Evolutionary conservation across 2,888 invertebrate genomes (phyloP).

Genomic region (Aspidapion aeneum): DNA sequence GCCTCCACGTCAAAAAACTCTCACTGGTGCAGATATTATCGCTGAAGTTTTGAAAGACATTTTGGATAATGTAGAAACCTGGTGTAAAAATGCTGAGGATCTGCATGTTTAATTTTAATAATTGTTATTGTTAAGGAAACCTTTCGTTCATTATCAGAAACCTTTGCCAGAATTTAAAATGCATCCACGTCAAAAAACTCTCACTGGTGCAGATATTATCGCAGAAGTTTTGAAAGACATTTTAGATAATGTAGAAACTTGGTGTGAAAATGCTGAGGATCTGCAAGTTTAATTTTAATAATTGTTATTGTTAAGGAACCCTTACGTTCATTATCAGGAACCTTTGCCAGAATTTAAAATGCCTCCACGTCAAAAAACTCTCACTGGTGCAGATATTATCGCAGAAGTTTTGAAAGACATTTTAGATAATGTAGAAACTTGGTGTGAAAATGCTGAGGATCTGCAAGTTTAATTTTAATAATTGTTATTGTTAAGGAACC

Average conservation of each 20-base stretch:
- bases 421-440: constrained; percentile 22
- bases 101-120: not conserved
- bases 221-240: constrained; percentile 21
- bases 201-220: constrained; percentile 20
- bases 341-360: constrained; percentile 35
- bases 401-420: constrained; percentile 21
- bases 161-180: constrained; percentile 35
- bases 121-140: too few species aligned
- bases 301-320: constrained; percentile 48
- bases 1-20: constrained; percentile 17
- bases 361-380: constrained; percentile 17
- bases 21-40: constrained; percentile 20
- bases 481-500: too few species aligned
- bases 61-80: constrained; percentile 22
- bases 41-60: constrained; percentile 21
- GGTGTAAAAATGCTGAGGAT: not conserved
- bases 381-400: constrained; percentile 20
- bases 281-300: not conserved
- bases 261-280: too few species aligned
- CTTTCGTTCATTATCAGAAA: constrained; percentile 51
- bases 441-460: not conserved
- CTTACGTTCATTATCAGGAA: constrained; percentile 51
- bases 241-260: constrained; percentile 22
- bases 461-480: not conserved
- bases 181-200: constrained; percentile 16